Conservation (phyloP, 2,113 vertebrate genomes). For the Gobius niger region DNA sequence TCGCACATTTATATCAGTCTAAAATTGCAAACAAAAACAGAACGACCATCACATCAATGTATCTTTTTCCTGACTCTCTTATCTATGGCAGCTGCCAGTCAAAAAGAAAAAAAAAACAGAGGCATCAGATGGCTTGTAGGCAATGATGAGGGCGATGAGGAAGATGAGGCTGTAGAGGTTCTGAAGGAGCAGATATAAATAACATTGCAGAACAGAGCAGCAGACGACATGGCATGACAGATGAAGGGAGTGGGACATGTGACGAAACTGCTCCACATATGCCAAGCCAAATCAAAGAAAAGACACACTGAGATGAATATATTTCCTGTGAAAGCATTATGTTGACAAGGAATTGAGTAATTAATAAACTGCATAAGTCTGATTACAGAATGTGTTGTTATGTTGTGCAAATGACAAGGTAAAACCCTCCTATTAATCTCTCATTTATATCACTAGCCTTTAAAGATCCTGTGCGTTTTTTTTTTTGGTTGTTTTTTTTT, state of each 20-base stretch:
- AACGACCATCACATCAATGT: no score
- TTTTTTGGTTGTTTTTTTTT: no score
- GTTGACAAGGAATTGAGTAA: conserved; percentile 24
- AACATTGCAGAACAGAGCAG: conserved; percentile 47
- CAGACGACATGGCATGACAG: conserved; percentile 32
- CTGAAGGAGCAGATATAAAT: conserved; percentile 72
- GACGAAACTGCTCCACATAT: conserved; percentile 63
- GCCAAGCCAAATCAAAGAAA: conserved; percentile 46
- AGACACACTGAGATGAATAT: conserved; percentile 37
- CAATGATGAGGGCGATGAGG: conserved; percentile 38
- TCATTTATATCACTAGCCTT: background rate
- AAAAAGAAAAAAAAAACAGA: conserved; percentile 48
- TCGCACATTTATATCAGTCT: no score
- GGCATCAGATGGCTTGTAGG: conserved; percentile 64
- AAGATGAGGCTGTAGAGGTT: conserved; percentile 59
- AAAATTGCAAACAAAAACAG: no score
- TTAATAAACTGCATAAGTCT: conserved; percentile 1
- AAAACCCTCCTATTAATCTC: background rate
- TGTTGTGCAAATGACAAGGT: conserved; percentile 29
- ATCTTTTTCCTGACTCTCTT: conserved; percentile 42
- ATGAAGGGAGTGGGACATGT: conserved; percentile 54
- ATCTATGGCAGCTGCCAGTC: conserved; percentile 57
- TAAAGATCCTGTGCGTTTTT: conserved; percentile 17
- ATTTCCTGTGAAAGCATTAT: conserved; percentile 24
- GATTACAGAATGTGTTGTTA: conserved; percentile 32